phyloP scores from a whole-genome alignment of 2,888 invertebrate species.

The Salticus scenicus region DNA sequence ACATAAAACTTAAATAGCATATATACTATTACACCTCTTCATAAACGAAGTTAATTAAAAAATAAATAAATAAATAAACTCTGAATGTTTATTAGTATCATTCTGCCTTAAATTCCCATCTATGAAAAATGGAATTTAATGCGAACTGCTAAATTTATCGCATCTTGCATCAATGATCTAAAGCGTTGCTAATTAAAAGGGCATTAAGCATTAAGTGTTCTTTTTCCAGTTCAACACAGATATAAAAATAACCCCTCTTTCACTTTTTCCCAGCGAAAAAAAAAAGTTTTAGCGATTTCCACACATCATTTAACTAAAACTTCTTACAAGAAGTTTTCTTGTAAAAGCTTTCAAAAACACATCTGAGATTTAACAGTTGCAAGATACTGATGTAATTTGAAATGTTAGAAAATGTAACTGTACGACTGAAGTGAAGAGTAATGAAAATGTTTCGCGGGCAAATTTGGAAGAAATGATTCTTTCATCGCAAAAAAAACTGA shows the following conservation, averaged over 20 bases:
- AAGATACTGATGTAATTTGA: background rate
- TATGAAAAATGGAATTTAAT: too few species aligned
- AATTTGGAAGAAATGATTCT: background rate
- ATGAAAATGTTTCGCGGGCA: background rate
- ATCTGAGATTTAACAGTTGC: slow-evolving; percentile 9
- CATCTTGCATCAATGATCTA: too few species aligned
- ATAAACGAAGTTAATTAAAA: too few species aligned
- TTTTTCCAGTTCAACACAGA: slow-evolving; percentile 1
- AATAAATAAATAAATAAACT: too few species aligned
- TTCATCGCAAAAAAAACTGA: too few species aligned
- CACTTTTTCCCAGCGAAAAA: background rate
- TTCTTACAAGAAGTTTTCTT: slow-evolving; percentile 40
- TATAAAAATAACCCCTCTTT: slow-evolving; percentile 29
- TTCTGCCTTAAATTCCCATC: too few species aligned
- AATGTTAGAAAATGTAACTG: background rate
- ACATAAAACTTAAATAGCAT: too few species aligned
- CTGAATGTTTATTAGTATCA: too few species aligned
- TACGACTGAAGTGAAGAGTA: background rate
- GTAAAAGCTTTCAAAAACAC: slow-evolving; percentile 44
- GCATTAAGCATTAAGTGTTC: background rate
- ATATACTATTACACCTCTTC: too few species aligned
- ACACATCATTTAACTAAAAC: slow-evolving; percentile 54
- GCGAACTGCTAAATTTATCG: too few species aligned
- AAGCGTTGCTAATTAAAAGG: slow-evolving; percentile 5
- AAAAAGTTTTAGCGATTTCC: slow-evolving; percentile 16